Evolutionary conservation across 1,140 invertebrate species (phyloP).

Genomic region (Rhizoglyphus robini): DNA sequence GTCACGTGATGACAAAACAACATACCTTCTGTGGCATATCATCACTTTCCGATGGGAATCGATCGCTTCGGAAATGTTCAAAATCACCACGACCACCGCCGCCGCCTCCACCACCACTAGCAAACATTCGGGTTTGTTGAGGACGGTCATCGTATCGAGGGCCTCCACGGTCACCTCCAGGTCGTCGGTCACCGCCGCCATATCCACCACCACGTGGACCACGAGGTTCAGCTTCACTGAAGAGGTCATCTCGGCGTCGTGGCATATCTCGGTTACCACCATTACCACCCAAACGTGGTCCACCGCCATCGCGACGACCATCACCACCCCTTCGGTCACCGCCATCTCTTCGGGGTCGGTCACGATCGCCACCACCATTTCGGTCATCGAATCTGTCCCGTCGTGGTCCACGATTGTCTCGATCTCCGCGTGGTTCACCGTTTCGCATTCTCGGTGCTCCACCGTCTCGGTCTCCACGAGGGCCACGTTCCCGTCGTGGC

Average conservation of each 20-base stretch:
- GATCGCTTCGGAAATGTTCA: background rate
- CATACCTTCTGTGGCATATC: background rate
- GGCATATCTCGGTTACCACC: background rate
- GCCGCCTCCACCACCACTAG: background rate
- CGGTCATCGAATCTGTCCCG: background rate
- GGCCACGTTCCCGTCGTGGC: background rate
- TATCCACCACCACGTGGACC: background rate
- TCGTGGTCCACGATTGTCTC: background rate
- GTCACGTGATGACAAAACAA: background rate
- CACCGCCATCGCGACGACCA: background rate
- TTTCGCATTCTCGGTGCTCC: slow-evolving; percentile 6
- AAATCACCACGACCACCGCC: background rate
- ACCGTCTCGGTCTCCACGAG: background rate
- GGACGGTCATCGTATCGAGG: background rate
- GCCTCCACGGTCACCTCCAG: background rate
- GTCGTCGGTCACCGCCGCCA: background rate
- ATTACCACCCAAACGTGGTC: background rate
- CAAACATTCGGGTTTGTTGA: background rate
- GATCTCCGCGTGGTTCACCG: background rate
- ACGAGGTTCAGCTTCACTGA: background rate
- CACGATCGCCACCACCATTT: background rate
- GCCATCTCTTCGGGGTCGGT: background rate
- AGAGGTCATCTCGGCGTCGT: too few species aligned
- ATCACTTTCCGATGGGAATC: background rate
- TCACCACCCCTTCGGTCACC: background rate